Evolutionary conservation across 1,140 invertebrate species (phyloP).

Genomic region (Panagrolaimus sp.): DNA sequence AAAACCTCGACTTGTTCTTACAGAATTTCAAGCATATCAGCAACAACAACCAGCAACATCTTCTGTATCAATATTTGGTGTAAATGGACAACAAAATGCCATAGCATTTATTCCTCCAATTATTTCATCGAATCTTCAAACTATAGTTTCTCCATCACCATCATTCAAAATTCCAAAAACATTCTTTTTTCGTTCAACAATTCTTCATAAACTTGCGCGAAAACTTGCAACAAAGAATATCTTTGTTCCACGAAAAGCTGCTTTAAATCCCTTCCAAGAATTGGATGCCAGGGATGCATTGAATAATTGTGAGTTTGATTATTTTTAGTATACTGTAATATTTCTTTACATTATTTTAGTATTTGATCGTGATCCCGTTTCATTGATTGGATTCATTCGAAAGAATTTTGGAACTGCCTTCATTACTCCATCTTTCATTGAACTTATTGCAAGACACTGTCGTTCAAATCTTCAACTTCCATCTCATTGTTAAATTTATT

Average conservation of each 20-base stretch:
- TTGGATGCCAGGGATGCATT: neutral
- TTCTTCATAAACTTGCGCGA: constrained; percentile 21
- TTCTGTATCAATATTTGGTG: neutral
- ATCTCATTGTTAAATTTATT: too few species aligned
- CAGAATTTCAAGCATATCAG: constrained; percentile 18
- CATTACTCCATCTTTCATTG: neutral
- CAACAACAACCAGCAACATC: neutral
- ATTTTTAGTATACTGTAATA: too few species aligned
- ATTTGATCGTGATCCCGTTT: too few species aligned
- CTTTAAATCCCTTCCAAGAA: constrained; percentile 4
- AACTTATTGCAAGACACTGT: neutral
- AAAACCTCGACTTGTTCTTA: neutral
- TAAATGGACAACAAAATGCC: neutral
- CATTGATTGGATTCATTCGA: constrained; percentile 30
- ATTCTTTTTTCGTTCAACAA: constrained; percentile 21
- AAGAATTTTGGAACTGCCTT: neutral
- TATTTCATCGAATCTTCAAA: neutral
- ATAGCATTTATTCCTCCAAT: neutral
- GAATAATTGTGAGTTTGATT: neutral
- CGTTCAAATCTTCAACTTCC: too few species aligned
- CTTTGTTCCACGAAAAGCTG: neutral
- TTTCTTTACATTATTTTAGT: too few species aligned
- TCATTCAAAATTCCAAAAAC: neutral
- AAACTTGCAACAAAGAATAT: constrained; percentile 4
- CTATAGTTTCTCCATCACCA: neutral